These are phyloP conservation scores for Acanthosoma haemorrhoidale DNA, from an alignment of 2,888 invertebrate genomes.

Conservation along the genomic window DNA sequence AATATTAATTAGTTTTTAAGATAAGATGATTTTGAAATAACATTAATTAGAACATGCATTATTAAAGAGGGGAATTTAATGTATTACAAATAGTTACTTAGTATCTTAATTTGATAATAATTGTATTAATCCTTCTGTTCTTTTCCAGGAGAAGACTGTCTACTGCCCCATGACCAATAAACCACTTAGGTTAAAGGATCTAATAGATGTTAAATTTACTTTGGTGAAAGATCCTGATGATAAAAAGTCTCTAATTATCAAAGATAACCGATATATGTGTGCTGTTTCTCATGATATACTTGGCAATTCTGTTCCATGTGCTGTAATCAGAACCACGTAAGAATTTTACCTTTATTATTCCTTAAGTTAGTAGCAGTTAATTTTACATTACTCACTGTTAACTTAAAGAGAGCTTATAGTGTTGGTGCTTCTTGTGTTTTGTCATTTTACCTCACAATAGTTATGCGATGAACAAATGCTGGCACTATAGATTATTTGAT, in stretches of 20 bases:
- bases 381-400: no score
- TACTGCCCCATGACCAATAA: slow-evolving; percentile 80
- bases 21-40: no score
- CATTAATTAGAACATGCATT: no score
- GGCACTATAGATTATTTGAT: no score
- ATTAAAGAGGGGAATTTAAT: no score
- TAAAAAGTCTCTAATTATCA: slow-evolving; percentile 78
- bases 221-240: slow-evolving; percentile 80
- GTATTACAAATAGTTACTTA: no score
- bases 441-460: no score
- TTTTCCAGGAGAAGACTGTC: slow-evolving; percentile 59
- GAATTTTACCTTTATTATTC: slow-evolving; percentile 43
- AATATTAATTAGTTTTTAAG: no score
- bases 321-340: slow-evolving; percentile 82
- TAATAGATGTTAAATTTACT: slow-evolving; percentile 90
- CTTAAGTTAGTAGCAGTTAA: no score
- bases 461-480: no score
- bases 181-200: slow-evolving; percentile 82
- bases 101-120: not conserved
- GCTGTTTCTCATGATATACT: slow-evolving; percentile 94
- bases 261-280: slow-evolving; percentile 92
- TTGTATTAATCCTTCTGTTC: not conserved
- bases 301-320: slow-evolving; percentile 90
- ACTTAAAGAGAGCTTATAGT: no score
- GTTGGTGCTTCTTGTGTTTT: no score